phyloP scores from a whole-genome alignment of 2,113 vertebrate species.

The Stigmatopora argus region DNA sequence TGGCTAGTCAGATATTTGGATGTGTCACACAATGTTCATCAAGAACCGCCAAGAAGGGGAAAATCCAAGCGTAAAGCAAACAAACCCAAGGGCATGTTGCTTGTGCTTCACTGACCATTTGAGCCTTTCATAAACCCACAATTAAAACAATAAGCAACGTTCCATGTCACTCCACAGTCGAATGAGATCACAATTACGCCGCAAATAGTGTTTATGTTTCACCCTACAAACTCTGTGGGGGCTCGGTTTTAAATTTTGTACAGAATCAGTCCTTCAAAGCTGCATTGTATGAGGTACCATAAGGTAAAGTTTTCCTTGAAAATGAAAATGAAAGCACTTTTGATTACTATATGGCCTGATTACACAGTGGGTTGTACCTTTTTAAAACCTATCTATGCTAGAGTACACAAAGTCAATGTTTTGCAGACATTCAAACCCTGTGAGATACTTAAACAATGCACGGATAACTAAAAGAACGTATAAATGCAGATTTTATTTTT shows the following conservation, averaged over 20 bases:
- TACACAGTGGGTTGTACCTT: neutral
- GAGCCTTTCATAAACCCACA: slow-evolving; percentile 43
- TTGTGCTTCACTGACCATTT: slow-evolving; percentile 32
- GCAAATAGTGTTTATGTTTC: slow-evolving; percentile 24
- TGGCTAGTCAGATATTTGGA: slow-evolving; percentile 37
- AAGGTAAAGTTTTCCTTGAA: neutral
- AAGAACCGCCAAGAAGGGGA: slow-evolving; percentile 36
- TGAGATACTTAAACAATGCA: too few relatives aligned
- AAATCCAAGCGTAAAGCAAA: slow-evolving; percentile 45
- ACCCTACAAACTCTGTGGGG: slow-evolving; percentile 26
- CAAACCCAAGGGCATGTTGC: slow-evolving; percentile 38
- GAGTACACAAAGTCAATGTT: neutral
- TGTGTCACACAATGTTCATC: slow-evolving; percentile 43
- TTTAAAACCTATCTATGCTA: neutral
- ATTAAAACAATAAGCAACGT: slow-evolving; percentile 46
- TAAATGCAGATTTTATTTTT: too few relatives aligned
- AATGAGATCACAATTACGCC: slow-evolving; percentile 25
- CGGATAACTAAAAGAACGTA: too few relatives aligned
- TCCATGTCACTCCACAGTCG: slow-evolving; percentile 35
- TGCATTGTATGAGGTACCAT: neutral
- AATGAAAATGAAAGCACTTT: neutral
- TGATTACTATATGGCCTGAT: neutral
- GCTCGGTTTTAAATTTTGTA: slow-evolving; percentile 46
- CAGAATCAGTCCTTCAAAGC: slow-evolving; percentile 9
- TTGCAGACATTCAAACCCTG: too few relatives aligned